phyloP scores from a whole-genome alignment of 2,113 vertebrate species.

The Rallus limicola region DNA sequence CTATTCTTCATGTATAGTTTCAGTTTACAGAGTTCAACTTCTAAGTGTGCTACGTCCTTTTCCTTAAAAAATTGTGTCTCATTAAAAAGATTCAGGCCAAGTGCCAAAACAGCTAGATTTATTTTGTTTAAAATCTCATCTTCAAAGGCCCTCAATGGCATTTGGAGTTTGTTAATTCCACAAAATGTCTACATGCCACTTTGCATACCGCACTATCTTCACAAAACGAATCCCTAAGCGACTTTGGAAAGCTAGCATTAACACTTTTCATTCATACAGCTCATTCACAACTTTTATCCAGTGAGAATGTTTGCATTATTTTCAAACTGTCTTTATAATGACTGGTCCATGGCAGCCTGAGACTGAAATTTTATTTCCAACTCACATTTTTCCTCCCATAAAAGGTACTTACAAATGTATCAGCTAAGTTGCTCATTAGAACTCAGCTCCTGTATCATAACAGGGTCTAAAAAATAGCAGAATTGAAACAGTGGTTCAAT shows the following conservation, averaged over 20 bases:
- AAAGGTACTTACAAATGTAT: background rate
- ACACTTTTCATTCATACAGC: background rate
- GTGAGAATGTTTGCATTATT: background rate
- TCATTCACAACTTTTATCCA: background rate
- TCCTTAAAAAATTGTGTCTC: background rate
- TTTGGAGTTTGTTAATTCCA: background rate
- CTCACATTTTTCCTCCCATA: background rate
- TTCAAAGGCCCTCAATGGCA: background rate
- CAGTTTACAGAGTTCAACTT: background rate
- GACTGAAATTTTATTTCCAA: slow-evolving; percentile 6
- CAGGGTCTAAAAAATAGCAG: background rate
- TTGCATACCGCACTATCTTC: background rate
- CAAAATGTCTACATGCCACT: background rate
- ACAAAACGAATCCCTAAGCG: background rate
- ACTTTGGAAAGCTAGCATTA: background rate
- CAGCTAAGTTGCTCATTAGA: background rate
- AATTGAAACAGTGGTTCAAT: background rate
- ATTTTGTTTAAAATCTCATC: background rate
- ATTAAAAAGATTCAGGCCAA: background rate
- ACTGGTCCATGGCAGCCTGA: background rate
- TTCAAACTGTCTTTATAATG: background rate
- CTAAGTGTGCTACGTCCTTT: background rate
- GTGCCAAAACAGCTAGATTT: background rate
- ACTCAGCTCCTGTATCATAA: background rate
- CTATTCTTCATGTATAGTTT: background rate